Conservation (phyloP, 2,888 invertebrate species). For the Hypolimnas misippus region DNA sequence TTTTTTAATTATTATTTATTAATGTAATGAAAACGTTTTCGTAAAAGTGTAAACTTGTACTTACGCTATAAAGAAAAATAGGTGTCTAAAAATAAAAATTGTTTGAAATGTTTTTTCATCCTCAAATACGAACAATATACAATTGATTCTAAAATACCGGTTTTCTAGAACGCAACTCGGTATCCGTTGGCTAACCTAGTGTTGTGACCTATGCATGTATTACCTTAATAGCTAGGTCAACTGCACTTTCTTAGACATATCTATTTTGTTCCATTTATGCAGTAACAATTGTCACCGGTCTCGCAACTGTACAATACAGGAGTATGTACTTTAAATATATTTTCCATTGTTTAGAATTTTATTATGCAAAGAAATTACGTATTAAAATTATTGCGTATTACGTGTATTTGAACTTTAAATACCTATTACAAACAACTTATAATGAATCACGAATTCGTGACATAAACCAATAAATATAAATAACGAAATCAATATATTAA, state of each 20-base stretch:
- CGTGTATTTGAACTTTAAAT: too few species aligned
- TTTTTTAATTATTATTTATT: too few species aligned
- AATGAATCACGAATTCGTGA: not conserved
- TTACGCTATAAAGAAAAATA: too few species aligned
- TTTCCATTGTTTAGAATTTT: not conserved
- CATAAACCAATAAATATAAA: not conserved
- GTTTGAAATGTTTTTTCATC: too few species aligned
- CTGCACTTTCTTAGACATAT: constrained; percentile 29
- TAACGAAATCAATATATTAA: constrained; percentile 6
- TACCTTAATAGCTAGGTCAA: constrained; percentile 36
- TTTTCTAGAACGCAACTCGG: constrained; percentile 15
- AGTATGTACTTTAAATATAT: not conserved
- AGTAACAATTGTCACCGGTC: not conserved
- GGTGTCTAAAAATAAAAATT: too few species aligned
- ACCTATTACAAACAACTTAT: constrained; percentile 3
- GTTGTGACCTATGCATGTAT: constrained; percentile 45
- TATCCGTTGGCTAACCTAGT: constrained; percentile 14
- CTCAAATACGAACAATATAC: not conserved
- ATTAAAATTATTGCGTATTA: constrained; percentile 4
- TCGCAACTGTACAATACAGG: not conserved
- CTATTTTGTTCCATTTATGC: not conserved
- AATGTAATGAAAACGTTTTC: too few species aligned
- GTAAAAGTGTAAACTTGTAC: too few species aligned
- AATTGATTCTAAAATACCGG: constrained; percentile 3
- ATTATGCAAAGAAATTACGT: not conserved